Percentiles rank a stretch among this genome's conserved stretches.
Evolutionary conservation across 2,888 invertebrate species (phyloP).

Genomic region (Yponomeuta malinellus): DNA sequence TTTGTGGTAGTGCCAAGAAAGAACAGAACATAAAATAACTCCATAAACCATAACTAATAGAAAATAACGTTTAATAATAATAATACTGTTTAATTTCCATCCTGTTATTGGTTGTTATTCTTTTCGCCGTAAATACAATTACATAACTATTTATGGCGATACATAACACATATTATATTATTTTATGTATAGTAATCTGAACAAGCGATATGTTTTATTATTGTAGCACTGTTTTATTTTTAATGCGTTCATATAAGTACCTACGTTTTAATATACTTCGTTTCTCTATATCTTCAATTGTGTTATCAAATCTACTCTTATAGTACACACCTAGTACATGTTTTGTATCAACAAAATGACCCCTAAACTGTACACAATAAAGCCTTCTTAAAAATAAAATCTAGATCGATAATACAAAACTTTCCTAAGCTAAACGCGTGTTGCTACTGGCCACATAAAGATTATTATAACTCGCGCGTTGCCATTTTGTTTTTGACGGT

Average conservation of each 20-base stretch:
- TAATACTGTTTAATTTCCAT: background rate
- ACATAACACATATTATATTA: conserved; percentile 31
- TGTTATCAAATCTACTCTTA: conserved; percentile 72
- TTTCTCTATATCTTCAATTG: conserved; percentile 40
- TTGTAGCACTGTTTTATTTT: conserved; percentile 64
- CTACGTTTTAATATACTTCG: background rate
- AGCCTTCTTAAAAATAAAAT: conserved; percentile 69
- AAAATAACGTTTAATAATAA: too few relatives aligned
- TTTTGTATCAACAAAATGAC: conserved; percentile 55
- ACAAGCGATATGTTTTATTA: conserved; percentile 73
- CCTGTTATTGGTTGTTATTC: background rate
- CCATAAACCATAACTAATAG: too few relatives aligned
- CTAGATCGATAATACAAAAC: conserved; percentile 29
- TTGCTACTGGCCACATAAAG: conserved; percentile 46
- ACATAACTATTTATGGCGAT: conserved; percentile 36
- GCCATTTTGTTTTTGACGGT: conserved; percentile 42
- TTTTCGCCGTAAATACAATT: conserved; percentile 45
- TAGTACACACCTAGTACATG: conserved; percentile 57
- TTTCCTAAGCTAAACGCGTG: conserved; percentile 6
- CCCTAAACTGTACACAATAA: conserved; percentile 63
- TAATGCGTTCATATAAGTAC: conserved; percentile 28
- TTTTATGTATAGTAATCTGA: conserved; percentile 38
- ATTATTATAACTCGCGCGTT: conserved; percentile 37
- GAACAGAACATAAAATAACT: background rate
- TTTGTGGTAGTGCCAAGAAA: background rate